Evolutionary conservation across 2,797 vertebrate species (phyloP), one percentile per base, ranked within the genome.

Genomic region (Lophius americanus): DNA sequence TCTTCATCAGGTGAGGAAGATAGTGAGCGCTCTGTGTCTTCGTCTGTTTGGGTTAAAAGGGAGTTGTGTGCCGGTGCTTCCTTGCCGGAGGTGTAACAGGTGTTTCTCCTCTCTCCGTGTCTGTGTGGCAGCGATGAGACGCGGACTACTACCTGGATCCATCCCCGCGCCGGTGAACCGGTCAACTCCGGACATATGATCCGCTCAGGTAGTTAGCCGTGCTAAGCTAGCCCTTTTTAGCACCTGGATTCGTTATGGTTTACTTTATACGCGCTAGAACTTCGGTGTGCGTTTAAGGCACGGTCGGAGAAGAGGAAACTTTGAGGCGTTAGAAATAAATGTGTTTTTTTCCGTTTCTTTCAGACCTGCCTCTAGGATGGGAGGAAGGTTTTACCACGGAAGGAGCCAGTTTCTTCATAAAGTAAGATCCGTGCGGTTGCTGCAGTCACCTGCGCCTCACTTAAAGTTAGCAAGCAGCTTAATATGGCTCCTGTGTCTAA

Each of bases 131-230:
- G 97, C 76, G 96, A 98, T 83, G 92, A 93, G 84, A 87, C 82
- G 64, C 90, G 85, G 87, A 78, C 53, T 70, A 97, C 95, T 13
- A 94, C 94, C 86, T 98, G 96, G 96, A 92, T 98, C 64, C 97
- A 98, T 84, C 96, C 97, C 7, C 94, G 95, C 82, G 94, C 95
- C 14, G 93, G 93, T 9, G 94, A 96, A 63, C 94, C 96, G 9
- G 96, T 98, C 60, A 97, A 96, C 93, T 97, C 97, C 7, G 97
- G 97, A 79, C 96, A 98, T 92, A 96, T 97, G 96, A 96, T 96
- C 84, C 96, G 96, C 75, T 95, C 96, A 95, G 97, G 97, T 98
- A 71, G 60, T 35, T 50, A 37, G 64, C 75, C 57, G 6, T 5
- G 7, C 23, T 2, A 38, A 47, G 48, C 66, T 36, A 9, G 35